phyloP scores from a whole-genome alignment of 1,140 invertebrate genomes.

The Vanessa tameamea region DNA sequence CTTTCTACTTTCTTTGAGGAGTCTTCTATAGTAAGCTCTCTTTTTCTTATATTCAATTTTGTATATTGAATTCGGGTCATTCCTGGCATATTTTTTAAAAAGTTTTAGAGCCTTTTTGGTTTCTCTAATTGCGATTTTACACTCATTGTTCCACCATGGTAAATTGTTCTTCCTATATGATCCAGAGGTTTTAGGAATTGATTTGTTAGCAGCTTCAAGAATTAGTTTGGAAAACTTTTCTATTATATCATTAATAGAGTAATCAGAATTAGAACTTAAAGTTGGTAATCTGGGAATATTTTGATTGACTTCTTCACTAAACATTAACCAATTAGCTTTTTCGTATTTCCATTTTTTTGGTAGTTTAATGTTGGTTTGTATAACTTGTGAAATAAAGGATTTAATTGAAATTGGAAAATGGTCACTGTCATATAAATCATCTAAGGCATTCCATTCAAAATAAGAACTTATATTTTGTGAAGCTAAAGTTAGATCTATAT shows the following conservation, averaged over 20 bases:
- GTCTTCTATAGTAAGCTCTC: conserved; percentile 41
- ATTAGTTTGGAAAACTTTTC: background rate
- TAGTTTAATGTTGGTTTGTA: background rate
- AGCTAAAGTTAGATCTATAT: too few relatives aligned
- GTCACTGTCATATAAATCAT: too few relatives aligned
- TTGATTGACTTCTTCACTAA: background rate
- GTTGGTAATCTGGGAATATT: background rate
- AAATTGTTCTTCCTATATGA: conserved; percentile 39
- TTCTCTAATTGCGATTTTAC: conserved; percentile 45
- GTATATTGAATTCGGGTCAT: too few relatives aligned
- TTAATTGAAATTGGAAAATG: background rate
- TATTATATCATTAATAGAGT: background rate
- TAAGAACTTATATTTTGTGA: too few relatives aligned
- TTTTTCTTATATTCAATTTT: conserved; percentile 37
- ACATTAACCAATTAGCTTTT: background rate
- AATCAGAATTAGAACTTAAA: background rate
- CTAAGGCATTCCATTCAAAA: too few relatives aligned
- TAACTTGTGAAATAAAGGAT: too few relatives aligned
- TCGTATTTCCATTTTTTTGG: background rate
- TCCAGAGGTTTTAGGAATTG: conserved; percentile 44
- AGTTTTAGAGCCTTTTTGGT: conserved; percentile 48
- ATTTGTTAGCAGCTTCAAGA: background rate
- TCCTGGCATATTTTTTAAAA: conserved; percentile 13
- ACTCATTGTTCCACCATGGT: conserved; percentile 59
- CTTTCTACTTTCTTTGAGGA: conserved; percentile 46